Evolutionary conservation across 2,797 vertebrate species (phyloP).

Genomic region (Scolopax bukidnonensis): DNA sequence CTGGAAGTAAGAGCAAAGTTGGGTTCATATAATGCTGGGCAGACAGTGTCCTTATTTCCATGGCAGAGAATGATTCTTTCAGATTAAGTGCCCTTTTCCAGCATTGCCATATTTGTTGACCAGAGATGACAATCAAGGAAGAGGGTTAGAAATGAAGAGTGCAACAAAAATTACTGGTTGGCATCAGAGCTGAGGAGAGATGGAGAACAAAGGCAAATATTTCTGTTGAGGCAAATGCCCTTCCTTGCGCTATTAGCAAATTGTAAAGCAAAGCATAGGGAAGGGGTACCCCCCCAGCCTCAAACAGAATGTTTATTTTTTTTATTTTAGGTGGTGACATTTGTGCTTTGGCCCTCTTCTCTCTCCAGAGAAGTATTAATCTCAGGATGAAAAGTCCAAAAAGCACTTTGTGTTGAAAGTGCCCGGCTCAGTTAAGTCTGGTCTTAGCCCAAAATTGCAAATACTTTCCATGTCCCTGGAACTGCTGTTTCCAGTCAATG

Average conservation of each 20-base stretch:
- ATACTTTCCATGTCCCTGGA: constrained; percentile 28
- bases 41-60: neutral
- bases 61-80: neutral
- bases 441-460: neutral
- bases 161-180: neutral
- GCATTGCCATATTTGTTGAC: neutral
- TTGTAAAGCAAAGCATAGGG: neutral
- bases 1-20: neutral
- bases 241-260: neutral
- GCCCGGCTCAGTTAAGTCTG: neutral
- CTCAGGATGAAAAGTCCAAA: neutral
- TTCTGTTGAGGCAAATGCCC: constrained; percentile 2
- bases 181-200: neutral
- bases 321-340: neutral
- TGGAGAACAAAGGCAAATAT: neutral
- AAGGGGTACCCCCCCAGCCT: neutral
- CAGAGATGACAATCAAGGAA: neutral
- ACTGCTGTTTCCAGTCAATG: constrained; percentile 8
- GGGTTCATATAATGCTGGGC: neutral
- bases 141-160: neutral
- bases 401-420: neutral
- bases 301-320: neutral
- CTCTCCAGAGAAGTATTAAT: neutral
- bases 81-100: neutral
- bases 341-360: neutral